These are phyloP conservation scores for Sisor rabdophorus DNA, from an alignment of 2,113 vertebrate species.

Conservation along the genomic window DNA sequence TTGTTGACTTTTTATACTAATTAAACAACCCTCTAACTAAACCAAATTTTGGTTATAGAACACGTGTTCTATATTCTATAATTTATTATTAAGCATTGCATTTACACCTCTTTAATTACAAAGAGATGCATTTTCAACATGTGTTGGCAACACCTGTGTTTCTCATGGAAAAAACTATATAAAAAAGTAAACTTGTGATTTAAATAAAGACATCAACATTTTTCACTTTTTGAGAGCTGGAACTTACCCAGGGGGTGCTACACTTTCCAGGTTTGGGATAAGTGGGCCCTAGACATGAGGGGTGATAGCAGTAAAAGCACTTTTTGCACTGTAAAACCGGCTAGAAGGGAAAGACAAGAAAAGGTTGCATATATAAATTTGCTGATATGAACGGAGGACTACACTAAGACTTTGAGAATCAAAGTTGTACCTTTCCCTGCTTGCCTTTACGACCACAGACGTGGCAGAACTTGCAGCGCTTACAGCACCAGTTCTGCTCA, in stretches of 20 bases:
- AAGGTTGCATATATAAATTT: background rate
- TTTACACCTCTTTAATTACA: no score
- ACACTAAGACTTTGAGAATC: background rate
- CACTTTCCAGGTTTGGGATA: constrained; percentile 80
- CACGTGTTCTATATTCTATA: no score
- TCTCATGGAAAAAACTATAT: no score
- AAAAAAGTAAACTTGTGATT: no score
- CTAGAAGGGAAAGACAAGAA: constrained; percentile 54
- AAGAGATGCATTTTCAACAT: no score
- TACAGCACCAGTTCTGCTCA: constrained; percentile 86
- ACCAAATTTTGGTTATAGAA: no score
- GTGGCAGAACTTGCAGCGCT: constrained; percentile 86
- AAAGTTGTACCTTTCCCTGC: constrained; percentile 70
- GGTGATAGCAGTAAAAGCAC: constrained; percentile 84
- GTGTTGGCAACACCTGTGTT: no score
- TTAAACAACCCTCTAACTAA: no score
- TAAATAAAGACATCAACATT: no score
- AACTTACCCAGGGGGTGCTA: constrained; percentile 78
- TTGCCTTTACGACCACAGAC: constrained; percentile 85
- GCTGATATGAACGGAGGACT: background rate
- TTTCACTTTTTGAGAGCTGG: no score
- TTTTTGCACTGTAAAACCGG: constrained; percentile 82
- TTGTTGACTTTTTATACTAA: no score
- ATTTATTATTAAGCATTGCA: no score
- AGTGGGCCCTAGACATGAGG: constrained; percentile 82